These are phyloP conservation scores for Zele albiditarsus DNA, from an alignment of 2,888 invertebrate species.

Conservation along the genomic window DNA sequence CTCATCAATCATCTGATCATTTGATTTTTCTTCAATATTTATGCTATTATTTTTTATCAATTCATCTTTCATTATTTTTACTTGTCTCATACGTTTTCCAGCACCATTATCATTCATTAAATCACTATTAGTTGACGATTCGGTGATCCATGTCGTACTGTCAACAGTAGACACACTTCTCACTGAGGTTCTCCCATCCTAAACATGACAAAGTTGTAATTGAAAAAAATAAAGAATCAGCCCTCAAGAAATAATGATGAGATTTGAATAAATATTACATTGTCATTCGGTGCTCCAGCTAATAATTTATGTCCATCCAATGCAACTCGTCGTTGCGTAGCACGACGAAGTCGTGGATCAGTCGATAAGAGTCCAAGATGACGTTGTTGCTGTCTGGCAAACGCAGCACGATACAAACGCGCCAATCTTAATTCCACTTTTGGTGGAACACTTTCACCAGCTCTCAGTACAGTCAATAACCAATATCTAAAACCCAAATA, in stretches of 20 bases:
- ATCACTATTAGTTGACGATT: not conserved
- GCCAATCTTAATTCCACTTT: slow-evolving; percentile 84
- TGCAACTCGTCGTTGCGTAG: slow-evolving; percentile 49
- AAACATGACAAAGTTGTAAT: slow-evolving; percentile 12
- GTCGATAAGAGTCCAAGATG: slow-evolving; percentile 82
- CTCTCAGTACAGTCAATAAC: slow-evolving; percentile 84
- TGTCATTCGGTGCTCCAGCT: slow-evolving; percentile 28
- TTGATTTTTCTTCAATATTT: not conserved
- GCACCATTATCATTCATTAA: slow-evolving; percentile 8
- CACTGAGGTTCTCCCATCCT: slow-evolving; percentile 15
- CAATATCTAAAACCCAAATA: slow-evolving; percentile 77
- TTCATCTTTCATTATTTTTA: slow-evolving; percentile 43
- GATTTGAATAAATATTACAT: slow-evolving; percentile 19
- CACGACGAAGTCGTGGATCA: slow-evolving; percentile 67
- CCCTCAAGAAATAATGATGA: not conserved
- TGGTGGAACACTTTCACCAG: slow-evolving; percentile 73
- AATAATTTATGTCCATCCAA: slow-evolving; percentile 39
- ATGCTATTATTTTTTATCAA: not conserved
- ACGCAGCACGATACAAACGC: slow-evolving; percentile 85
- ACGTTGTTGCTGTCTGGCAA: slow-evolving; percentile 86
- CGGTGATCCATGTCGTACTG: not conserved
- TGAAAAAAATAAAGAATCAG: not conserved
- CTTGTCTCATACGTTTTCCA: slow-evolving; percentile 46
- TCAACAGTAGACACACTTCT: slow-evolving; percentile 3
- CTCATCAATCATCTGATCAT: not conserved